Conservation (phyloP, 2,113 vertebrate genomes). For the Boulengeromyrus knoepffleri region DNA sequence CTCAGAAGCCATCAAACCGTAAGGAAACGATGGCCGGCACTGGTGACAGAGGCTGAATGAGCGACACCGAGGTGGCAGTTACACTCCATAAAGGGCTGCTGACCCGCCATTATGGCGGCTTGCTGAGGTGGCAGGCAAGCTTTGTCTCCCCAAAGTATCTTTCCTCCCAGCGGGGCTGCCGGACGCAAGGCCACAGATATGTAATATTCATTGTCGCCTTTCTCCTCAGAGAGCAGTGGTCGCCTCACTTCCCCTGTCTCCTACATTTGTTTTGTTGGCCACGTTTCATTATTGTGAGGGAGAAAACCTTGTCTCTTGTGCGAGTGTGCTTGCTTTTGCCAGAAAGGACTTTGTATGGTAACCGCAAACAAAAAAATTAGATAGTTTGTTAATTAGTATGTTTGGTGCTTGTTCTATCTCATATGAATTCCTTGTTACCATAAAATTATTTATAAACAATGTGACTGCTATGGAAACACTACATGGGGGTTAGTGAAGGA, state of each 20-base stretch:
- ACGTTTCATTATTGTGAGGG: not conserved
- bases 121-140: constrained; percentile 44
- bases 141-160: not conserved
- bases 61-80: constrained; percentile 66
- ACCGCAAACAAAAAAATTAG: not conserved
- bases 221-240: constrained; percentile 37
- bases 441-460: not conserved
- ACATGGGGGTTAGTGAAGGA: not conserved
- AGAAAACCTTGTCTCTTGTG: not conserved
- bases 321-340: not conserved
- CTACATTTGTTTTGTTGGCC: not conserved
- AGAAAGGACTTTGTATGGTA: not conserved
- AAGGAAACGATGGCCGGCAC: constrained; percentile 76
- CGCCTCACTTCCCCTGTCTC: constrained; percentile 28
- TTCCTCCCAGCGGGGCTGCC: not conserved
- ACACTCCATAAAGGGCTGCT: constrained; percentile 59
- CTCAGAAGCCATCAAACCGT: constrained; percentile 72
- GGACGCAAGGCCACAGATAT: constrained; percentile 44
- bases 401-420: not conserved
- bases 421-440: not conserved
- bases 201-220: constrained; percentile 30
- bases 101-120: constrained; percentile 62
- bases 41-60: constrained; percentile 71
- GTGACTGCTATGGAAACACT: not conserved
- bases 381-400: not conserved